Evolutionary conservation across 2,113 vertebrate species (phyloP).

Genomic region (Gopherus flavomarginatus): DNA sequence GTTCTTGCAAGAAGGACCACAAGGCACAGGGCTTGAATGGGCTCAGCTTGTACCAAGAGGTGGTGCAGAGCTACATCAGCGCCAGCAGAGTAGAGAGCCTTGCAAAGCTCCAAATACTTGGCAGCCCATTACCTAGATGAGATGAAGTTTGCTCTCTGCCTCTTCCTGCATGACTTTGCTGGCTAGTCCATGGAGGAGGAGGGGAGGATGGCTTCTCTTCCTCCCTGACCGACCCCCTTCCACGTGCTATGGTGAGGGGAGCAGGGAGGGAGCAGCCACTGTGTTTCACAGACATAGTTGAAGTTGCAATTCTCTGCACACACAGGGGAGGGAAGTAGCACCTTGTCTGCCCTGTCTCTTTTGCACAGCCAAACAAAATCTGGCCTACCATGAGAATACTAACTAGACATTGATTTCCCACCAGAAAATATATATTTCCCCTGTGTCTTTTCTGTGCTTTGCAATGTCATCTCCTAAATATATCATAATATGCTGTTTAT

Average conservation of each 20-base stretch:
- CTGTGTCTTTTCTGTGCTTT: fast-evolving
- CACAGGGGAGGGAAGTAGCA: background rate
- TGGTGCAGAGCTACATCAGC: fast-evolving
- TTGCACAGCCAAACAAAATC: background rate
- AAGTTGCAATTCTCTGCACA: background rate
- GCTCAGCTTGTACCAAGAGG: background rate
- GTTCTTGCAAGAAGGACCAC: background rate
- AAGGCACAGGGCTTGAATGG: background rate
- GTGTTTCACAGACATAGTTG: background rate
- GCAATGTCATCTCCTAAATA: background rate
- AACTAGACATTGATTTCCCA: background rate
- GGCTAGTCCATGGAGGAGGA: background rate
- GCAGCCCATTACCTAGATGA: background rate
- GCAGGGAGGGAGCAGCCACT: background rate
- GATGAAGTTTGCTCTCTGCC: background rate
- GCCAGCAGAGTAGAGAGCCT: background rate
- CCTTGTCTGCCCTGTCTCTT: background rate
- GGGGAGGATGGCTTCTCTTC: background rate
- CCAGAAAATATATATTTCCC: background rate
- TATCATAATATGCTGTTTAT: background rate
- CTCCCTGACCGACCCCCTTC: background rate
- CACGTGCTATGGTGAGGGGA: background rate
- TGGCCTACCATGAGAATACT: background rate
- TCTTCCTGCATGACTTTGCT: background rate
- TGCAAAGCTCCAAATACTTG: background rate